A percentile compares a stretch with the other conserved stretches of the same genome.
phyloP scores from a whole-genome alignment of 2,797 vertebrate genomes.

The Setipinna tenuifilis region DNA sequence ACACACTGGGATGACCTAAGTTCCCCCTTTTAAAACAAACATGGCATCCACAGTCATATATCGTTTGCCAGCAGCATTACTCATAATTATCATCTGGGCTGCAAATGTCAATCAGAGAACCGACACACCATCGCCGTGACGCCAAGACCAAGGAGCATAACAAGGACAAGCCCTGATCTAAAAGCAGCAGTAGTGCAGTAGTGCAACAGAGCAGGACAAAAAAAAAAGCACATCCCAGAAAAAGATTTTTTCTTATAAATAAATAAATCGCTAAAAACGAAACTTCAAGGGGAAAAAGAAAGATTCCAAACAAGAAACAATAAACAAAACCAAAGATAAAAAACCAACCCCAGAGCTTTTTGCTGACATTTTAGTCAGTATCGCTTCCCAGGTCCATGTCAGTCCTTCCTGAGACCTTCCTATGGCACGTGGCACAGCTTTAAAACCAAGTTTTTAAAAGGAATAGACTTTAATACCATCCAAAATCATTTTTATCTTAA shows the following conservation, averaged over 20 bases:
- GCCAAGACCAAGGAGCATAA: constrained; percentile 14
- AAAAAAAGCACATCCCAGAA: neutral
- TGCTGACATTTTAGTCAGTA: no score
- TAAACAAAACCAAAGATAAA: neutral
- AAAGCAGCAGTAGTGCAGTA: neutral
- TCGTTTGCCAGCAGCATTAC: constrained; percentile 31
- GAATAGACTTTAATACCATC: neutral
- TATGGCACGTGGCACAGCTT: neutral
- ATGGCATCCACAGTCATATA: constrained; percentile 34
- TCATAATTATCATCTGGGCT: constrained; percentile 50
- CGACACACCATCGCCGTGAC: constrained; percentile 22
- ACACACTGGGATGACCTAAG: constrained; percentile 35
- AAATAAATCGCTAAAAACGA: constrained; percentile 12
- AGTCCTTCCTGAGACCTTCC: neutral
- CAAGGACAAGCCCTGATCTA: constrained; percentile 2
- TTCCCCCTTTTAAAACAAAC: constrained; percentile 39
- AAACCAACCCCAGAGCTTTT: neutral
- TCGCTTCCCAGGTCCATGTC: no score
- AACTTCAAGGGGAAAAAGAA: neutral
- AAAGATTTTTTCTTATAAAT: neutral
- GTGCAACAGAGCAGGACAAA: no score
- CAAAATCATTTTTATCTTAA: neutral
- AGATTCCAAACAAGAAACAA: neutral
- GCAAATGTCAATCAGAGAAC: constrained; percentile 43
- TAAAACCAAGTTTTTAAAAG: neutral